Evolutionary conservation across 2,113 vertebrate species (phyloP), one percentile per base, ranked within the genome.

Genomic region (Cromileptes altivelis): DNA sequence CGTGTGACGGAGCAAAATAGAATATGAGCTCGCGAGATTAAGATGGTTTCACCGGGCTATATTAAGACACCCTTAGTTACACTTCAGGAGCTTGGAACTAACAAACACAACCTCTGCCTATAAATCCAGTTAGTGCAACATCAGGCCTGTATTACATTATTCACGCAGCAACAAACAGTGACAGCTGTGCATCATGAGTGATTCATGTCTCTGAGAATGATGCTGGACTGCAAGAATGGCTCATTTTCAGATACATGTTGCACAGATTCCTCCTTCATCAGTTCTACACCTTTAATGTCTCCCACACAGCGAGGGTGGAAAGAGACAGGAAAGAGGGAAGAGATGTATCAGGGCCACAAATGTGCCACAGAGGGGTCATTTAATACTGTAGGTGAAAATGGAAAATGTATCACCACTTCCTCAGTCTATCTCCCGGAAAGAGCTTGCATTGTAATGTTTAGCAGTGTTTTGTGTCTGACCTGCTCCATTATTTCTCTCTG

Each of bases 401-500:
- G 15, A 8, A 49, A 53, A 30, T 21, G 19, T 19, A 52, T 7
- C 21, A 23, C 8, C 42, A 18, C 15, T 40, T 69, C 19, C 19
- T 14, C 14, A 23, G n/a, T 11, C 50, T 23, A 42, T 49, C 9
- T 53, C 37, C 40, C 13, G 40, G 4, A 15, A 33, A 23, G 21
- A 55, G 25, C 52, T 23, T 57, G 21, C 21, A 13, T 37, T 9
- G 7, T 27, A n/a, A 18, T 42, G 52, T 68, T 42, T 27, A 45
- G 8, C 23, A 45, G 25, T 52, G n/a, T 13, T 75, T 33, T 6
- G 30, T 65, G 63, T 49, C 12, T 76, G 57, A 78, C 40, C 42
- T 45, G 42, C n/a, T 79, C 17, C n/a, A 21, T 61, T 37, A 11
- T 68, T 45, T 79, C 42, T 72, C 52, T 83, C 30, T 56, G 9